Evolutionary conservation across 2,113 vertebrate species (phyloP).

Genomic region (Amia ocellicauda): DNA sequence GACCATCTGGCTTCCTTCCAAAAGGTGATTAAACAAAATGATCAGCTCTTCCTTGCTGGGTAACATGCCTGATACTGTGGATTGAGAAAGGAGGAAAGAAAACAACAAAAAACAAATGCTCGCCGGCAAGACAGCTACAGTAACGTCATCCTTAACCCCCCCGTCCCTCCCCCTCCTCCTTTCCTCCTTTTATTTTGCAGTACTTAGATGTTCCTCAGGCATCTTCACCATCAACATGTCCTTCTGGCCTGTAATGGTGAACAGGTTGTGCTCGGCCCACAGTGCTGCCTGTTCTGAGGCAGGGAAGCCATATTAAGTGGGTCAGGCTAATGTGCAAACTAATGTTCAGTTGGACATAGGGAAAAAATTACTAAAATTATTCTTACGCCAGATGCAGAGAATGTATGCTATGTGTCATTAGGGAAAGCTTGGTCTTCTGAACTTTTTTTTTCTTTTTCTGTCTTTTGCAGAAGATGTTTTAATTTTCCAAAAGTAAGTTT

Average conservation of each 20-base stretch:
- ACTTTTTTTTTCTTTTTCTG: conserved; percentile 27
- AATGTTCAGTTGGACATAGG: conserved; percentile 84
- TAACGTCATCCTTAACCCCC: conserved; percentile 30
- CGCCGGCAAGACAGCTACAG: conserved; percentile 61
- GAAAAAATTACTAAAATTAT: conserved; percentile 82
- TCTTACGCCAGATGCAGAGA: conserved; percentile 77
- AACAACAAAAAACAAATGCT: conserved; percentile 39
- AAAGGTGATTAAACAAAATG: conserved; percentile 98
- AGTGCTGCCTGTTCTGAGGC: conserved; percentile 73
- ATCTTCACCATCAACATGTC: conserved; percentile 77
- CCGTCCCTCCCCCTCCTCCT: conserved; percentile 30
- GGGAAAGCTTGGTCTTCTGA: conserved; percentile 58
- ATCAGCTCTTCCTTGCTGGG: conserved; percentile 89
- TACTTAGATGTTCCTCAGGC: conserved; percentile 77
- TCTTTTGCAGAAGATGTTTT: conserved; percentile 38
- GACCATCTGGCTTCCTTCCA: conserved; percentile 95
- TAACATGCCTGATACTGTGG: conserved; percentile 82
- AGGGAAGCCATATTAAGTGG: conserved; percentile 82
- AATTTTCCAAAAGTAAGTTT: conserved; percentile 36
- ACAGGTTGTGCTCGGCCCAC: conserved; percentile 77
- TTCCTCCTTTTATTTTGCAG: conserved; percentile 47
- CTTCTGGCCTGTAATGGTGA: conserved; percentile 85
- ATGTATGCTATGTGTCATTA: conserved; percentile 73
- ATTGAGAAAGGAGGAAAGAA: conserved; percentile 64
- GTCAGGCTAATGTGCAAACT: conserved; percentile 85